A percentile compares a stretch with the other conserved stretches of the same genome.
These are phyloP conservation scores for Amphiura filiformis DNA, from an alignment of 35 echinoderm and acorn worm genomes.

Conservation along the genomic window DNA sequence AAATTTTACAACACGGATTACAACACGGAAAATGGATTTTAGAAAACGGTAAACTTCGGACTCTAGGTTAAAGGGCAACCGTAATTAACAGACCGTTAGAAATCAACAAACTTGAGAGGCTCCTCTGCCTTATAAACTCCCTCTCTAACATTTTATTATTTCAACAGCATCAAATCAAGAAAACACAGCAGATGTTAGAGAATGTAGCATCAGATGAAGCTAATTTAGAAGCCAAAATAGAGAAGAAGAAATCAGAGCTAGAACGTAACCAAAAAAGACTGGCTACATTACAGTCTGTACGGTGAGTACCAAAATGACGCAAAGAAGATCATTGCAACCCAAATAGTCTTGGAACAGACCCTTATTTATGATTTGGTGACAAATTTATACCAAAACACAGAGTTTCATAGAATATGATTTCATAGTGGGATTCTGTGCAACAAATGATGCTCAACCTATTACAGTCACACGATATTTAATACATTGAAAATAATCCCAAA, in stretches of 20 bases:
- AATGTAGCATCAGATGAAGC: slow-evolving; percentile 96
- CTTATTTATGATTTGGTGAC: no score
- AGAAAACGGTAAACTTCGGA: no score
- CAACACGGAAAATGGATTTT: no score
- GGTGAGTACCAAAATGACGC: no score
- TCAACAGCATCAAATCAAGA: slow-evolving; percentile 69
- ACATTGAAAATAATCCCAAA: no score
- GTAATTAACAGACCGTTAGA: slow-evolving; percentile 93
- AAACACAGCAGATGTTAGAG: slow-evolving; percentile 91
- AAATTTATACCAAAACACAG: neutral
- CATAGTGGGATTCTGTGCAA: neutral
- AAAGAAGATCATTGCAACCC: no score
- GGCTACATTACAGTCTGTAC: slow-evolving; percentile 78
- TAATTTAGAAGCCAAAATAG: slow-evolving; percentile 95
- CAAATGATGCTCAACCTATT: no score
- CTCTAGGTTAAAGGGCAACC: slow-evolving; percentile 43
- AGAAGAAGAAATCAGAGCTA: slow-evolving; percentile 86
- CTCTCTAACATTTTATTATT: slow-evolving; percentile 13
- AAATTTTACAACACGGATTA: no score
- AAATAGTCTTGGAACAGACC: neutral
- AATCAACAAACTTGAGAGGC: slow-evolving; percentile 94
- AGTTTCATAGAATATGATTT: neutral
- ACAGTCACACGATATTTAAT: no score
- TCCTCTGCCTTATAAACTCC: neutral
- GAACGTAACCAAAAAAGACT: slow-evolving; percentile 89